Conservation (phyloP, 1,140 invertebrate species). For the Drosophila teissieri region DNA sequence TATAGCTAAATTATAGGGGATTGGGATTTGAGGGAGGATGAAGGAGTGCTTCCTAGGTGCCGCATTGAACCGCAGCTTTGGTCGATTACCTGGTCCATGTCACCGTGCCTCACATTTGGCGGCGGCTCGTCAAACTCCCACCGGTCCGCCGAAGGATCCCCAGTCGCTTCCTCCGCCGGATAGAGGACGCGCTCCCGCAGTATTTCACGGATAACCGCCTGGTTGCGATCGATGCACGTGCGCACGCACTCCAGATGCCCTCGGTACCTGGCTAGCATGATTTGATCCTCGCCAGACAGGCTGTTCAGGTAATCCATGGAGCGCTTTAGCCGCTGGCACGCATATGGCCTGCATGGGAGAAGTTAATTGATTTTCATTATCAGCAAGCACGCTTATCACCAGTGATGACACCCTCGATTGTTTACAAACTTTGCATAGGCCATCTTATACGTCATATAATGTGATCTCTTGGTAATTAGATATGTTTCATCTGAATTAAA, state of each 20-base stretch:
- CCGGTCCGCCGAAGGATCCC: slow-evolving; percentile 8
- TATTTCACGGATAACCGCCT: slow-evolving; percentile 92
- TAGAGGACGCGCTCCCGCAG: slow-evolving; percentile 85
- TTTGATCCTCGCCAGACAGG: slow-evolving; percentile 91
- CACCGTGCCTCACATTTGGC: slow-evolving; percentile 78
- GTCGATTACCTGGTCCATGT: slow-evolving; percentile 74
- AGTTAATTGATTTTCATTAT: slow-evolving; percentile 42
- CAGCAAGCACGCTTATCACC: slow-evolving; percentile 27
- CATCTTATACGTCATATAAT: no score
- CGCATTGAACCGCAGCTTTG: no score
- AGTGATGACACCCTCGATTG: neutral
- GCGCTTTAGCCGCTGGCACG: slow-evolving; percentile 88
- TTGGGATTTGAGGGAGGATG: no score
- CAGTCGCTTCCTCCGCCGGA: slow-evolving; percentile 29
- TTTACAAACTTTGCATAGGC: no score
- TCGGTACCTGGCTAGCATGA: slow-evolving; percentile 90
- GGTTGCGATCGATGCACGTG: slow-evolving; percentile 93
- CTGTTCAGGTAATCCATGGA: slow-evolving; percentile 90
- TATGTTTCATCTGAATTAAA: no score
- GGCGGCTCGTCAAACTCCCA: slow-evolving; percentile 53
- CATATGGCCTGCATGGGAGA: slow-evolving; percentile 85
- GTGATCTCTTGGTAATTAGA: no score
- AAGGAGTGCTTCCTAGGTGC: neutral
- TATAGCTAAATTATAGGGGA: neutral
- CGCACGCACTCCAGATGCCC: slow-evolving; percentile 91